These are phyloP conservation scores for Pollimyrus isidori DNA, from an alignment of 2,113 vertebrate species.

Conservation along the genomic window DNA sequence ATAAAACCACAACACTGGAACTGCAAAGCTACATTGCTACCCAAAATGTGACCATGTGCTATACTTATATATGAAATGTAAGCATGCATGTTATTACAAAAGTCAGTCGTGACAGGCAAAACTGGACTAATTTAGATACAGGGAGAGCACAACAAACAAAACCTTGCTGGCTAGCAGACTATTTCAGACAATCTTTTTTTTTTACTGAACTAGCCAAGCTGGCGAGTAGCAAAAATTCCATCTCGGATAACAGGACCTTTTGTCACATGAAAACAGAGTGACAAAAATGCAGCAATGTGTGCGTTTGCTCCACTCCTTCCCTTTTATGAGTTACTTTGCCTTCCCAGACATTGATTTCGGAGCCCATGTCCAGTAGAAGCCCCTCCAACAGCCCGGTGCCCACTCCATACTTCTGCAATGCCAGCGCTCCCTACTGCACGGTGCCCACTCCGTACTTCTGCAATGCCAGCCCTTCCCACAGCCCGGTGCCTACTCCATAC, in stretches of 20 bases:
- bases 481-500: no score
- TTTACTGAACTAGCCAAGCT: background rate
- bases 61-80: background rate
- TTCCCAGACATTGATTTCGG: background rate
- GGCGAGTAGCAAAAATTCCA: background rate
- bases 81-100: background rate
- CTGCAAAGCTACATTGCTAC: background rate
- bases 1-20: background rate
- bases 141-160: background rate
- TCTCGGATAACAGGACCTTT: background rate
- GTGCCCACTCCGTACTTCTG: no score
- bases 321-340: no score
- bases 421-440: no score
- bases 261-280: background rate
- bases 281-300: background rate
- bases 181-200: background rate
- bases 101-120: background rate
- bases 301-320: no score
- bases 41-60: background rate
- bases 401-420: no score
- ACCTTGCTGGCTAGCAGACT: background rate
- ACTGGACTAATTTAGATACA: background rate
- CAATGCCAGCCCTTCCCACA: no score
- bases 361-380: background rate
- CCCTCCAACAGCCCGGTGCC: background rate